Percentiles rank a stretch among this genome's conserved stretches.
Evolutionary conservation across 2,888 invertebrate genomes (phyloP).

Genomic region (Lordiphosa andalusiaca): DNA sequence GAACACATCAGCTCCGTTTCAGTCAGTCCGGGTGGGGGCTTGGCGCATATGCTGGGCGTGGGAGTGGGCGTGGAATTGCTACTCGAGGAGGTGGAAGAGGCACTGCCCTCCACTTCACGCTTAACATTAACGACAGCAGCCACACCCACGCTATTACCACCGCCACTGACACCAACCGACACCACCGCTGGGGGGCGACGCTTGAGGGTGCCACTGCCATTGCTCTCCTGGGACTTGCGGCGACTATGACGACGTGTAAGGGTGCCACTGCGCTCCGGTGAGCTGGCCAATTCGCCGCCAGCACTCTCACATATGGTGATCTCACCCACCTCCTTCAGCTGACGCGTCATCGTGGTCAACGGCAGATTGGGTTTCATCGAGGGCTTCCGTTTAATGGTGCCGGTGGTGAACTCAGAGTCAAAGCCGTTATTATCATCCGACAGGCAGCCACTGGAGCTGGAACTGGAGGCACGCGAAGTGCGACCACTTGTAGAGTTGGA

Average conservation of each 20-base stretch:
- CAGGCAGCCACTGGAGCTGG: constrained; percentile 92
- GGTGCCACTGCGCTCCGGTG: constrained; percentile 83
- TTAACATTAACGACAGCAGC: constrained; percentile 29
- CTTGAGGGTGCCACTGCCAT: constrained; percentile 80
- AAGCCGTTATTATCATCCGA: constrained; percentile 88
- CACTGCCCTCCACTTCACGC: constrained; percentile 44
- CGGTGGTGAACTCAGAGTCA: constrained; percentile 88
- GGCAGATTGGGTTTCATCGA: constrained; percentile 95
- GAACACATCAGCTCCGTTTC: constrained; percentile 83
- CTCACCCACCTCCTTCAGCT: constrained; percentile 92
- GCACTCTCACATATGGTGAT: constrained; percentile 82
- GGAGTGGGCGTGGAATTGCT: constrained; percentile 80
- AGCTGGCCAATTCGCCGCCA: constrained; percentile 81
- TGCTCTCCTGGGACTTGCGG: constrained; percentile 80
- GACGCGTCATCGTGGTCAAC: constrained; percentile 93
- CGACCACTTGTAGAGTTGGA: constrained; percentile 77
- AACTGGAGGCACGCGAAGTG: constrained; percentile 88
- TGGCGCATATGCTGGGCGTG: constrained; percentile 79
- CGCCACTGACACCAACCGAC: no score
- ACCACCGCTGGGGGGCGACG: constrained; percentile 52
- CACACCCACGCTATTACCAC: constrained; percentile 18
- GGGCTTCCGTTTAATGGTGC: constrained; percentile 95
- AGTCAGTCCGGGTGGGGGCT: constrained; percentile 45
- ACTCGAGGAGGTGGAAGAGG: constrained; percentile 76
- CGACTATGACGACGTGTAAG: constrained; percentile 82